A percentile compares a stretch with the other conserved stretches of the same genome.
These are phyloP conservation scores for Phalera bucephala DNA, from an alignment of 2,888 invertebrate genomes.

Conservation along the genomic window DNA sequence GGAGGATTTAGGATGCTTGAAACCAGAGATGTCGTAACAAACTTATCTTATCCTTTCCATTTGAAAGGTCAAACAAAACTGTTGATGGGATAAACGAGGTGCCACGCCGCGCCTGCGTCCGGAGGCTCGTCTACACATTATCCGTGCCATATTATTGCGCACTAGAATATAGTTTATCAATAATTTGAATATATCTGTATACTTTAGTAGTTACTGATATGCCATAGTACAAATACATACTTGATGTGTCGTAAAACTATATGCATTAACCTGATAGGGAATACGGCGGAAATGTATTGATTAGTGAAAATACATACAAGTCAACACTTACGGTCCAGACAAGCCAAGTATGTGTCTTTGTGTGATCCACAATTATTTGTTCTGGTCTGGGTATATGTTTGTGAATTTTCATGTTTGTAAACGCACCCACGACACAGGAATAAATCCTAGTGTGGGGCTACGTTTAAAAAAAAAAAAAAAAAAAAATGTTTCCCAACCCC, in stretches of 20 bases:
- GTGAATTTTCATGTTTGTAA: too few species aligned
- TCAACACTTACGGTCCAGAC: not conserved
- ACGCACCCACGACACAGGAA: too few species aligned
- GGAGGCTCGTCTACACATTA: slow-evolving; percentile 52
- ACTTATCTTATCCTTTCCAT: slow-evolving; percentile 36
- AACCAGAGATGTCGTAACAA: slow-evolving; percentile 26
- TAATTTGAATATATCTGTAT: not conserved
- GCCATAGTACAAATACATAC: too few species aligned
- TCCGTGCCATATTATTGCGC: slow-evolving; percentile 35
- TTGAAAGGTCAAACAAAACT: slow-evolving; percentile 49
- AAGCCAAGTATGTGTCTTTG: too few species aligned
- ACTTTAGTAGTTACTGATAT: too few species aligned
- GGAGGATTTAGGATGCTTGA: slow-evolving; percentile 15
- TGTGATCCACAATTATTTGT: too few species aligned
- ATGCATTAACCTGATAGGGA: too few species aligned
- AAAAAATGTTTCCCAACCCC: too few species aligned
- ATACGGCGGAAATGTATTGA: not conserved
- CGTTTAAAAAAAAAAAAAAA: too few species aligned
- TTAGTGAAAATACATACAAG: not conserved
- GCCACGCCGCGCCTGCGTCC: not conserved
- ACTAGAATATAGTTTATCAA: slow-evolving; percentile 16
- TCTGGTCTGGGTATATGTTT: too few species aligned
- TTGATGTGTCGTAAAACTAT: too few species aligned
- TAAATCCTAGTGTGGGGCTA: too few species aligned
- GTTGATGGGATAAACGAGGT: slow-evolving; percentile 40